phyloP scores from a whole-genome alignment of 1,140 invertebrate genomes.

The Periplaneta americana region DNA sequence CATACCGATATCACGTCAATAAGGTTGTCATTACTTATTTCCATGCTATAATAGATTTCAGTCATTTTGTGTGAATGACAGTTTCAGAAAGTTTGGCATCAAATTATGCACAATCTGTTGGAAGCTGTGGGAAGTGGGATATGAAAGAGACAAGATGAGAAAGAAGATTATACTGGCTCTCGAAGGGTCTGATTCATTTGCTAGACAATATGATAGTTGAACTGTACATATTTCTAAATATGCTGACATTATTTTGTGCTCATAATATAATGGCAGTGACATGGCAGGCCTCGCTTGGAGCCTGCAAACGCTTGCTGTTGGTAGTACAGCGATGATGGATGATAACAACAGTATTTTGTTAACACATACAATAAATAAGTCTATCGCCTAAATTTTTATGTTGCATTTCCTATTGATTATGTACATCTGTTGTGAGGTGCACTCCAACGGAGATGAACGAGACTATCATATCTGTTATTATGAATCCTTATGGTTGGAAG shows the following conservation, averaged over 20 bases:
- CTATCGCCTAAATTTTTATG: not conserved
- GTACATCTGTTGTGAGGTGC: not conserved
- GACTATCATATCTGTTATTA: not conserved
- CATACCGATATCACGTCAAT: no score
- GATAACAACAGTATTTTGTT: constrained; percentile 5
- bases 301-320: not conserved
- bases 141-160: no score
- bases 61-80: no score
- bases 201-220: not conserved
- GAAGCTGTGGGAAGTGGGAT: no score
- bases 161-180: no score
- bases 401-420: not conserved
- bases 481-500: constrained; percentile 10
- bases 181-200: no score
- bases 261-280: not conserved
- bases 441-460: not conserved
- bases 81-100: no score
- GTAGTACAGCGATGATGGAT: not conserved
- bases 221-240: not conserved
- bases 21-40: no score
- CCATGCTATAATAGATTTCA: no score
- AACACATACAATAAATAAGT: not conserved
- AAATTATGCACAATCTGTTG: no score
- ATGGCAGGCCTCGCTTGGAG: not conserved
- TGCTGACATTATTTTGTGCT: not conserved